Conservation (phyloP, 2,888 invertebrate genomes). For the Thereva unica region DNA sequence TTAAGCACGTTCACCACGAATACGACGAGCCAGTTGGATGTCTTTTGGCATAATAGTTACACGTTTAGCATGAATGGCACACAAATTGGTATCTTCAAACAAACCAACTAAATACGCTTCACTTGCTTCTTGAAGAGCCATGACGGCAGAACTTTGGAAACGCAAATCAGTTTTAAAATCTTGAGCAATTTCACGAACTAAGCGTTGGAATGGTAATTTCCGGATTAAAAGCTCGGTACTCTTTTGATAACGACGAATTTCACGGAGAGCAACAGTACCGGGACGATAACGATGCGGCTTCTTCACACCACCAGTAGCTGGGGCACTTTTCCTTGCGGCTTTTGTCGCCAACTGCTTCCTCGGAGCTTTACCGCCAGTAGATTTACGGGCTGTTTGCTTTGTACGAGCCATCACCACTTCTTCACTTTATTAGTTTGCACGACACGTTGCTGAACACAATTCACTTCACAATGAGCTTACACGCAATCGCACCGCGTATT, state of each 20-base stretch:
- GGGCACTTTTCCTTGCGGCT: constrained; percentile 92
- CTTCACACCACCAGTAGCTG: constrained; percentile 93
- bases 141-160: too few species aligned
- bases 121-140: too few species aligned
- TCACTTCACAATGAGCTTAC: constrained; percentile 50
- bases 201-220: constrained; percentile 85
- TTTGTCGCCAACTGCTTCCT: constrained; percentile 93
- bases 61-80: constrained; percentile 95
- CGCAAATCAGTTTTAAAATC: too few species aligned
- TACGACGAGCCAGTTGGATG: constrained; percentile 93
- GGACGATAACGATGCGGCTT: constrained; percentile 97
- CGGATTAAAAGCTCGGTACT: constrained; percentile 94
- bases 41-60: constrained; percentile 99
- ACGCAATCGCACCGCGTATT: too few species aligned
- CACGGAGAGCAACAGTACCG: constrained; percentile 94
- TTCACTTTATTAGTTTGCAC: neutral
- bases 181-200: too few species aligned
- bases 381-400: constrained; percentile 96
- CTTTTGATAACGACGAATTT: constrained; percentile 96
- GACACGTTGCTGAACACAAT: neutral
- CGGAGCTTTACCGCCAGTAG: constrained; percentile 95
- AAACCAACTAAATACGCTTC: constrained; percentile 69
- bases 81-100: constrained; percentile 97
- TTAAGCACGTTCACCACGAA: constrained; percentile 95
- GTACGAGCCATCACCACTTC: constrained; percentile 85